These are phyloP conservation scores for Orbicella faveolata DNA, from an alignment of 64 coral and sea anemone genomes.

Conservation along the genomic window DNA sequence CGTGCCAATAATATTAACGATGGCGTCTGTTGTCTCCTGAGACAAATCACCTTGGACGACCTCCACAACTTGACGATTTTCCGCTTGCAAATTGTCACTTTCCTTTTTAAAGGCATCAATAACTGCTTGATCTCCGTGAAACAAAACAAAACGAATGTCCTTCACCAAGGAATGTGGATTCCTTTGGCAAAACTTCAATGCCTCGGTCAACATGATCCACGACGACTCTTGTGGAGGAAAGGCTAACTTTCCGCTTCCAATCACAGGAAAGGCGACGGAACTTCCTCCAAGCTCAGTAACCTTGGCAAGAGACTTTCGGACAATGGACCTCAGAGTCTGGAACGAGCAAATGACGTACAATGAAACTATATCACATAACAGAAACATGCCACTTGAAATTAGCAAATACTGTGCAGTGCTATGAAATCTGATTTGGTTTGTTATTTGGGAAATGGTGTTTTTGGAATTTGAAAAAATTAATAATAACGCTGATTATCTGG, in stretches of 20 bases:
- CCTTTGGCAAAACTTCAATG: conserved; percentile 4
- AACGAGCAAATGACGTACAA: not conserved
- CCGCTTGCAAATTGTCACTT: not conserved
- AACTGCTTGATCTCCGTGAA: conserved; percentile 35
- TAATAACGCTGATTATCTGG: too few relatives aligned
- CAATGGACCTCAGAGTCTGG: conserved; percentile 40
- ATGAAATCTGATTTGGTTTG: too few relatives aligned
- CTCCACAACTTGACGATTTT: not conserved
- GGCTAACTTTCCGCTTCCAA: conserved; percentile 53
- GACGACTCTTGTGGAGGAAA: conserved; percentile 41
- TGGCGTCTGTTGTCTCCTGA: conserved; percentile 63
- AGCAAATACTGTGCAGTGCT: too few relatives aligned
- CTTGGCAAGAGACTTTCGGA: conserved; percentile 37
- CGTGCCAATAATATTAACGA: conserved; percentile 65
- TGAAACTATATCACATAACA: too few relatives aligned
- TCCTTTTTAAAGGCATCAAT: conserved; percentile 49
- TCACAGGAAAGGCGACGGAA: conserved; percentile 73
- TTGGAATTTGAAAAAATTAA: too few relatives aligned
- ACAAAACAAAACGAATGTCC: conserved; percentile 62
- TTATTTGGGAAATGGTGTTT: too few relatives aligned
- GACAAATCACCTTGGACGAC: conserved; percentile 57
- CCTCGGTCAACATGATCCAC: conserved; percentile 47
- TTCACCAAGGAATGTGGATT: not conserved
- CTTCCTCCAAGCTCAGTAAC: conserved; percentile 4
- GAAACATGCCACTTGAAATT: too few relatives aligned